Percentiles rank a stretch among this genome's conserved stretches.
These are phyloP conservation scores for Bilobella aurantiaca DNA, from an alignment of 1,140 invertebrate species.

Conservation along the genomic window DNA sequence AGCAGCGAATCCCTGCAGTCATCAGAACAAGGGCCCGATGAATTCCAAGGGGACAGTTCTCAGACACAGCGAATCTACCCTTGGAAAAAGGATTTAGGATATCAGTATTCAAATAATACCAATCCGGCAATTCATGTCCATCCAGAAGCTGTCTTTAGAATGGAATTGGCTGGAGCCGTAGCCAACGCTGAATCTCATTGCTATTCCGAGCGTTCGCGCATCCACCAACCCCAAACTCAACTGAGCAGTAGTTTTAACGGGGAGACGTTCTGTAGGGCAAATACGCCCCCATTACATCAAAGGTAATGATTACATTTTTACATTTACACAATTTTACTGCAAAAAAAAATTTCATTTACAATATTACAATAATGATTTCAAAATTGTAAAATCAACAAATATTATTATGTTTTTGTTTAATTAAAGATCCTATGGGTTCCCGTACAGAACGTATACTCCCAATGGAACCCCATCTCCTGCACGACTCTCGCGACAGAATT, in stretches of 20 bases:
- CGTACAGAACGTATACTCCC: constrained; percentile 41
- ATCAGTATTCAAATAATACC: background rate
- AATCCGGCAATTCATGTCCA: background rate
- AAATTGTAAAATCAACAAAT: background rate
- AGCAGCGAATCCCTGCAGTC: background rate
- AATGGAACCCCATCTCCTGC: constrained; percentile 35
- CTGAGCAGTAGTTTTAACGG: no score
- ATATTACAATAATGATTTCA: background rate
- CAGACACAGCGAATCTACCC: background rate
- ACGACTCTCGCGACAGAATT: constrained; percentile 48
- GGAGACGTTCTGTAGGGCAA: no score
- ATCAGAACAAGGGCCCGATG: background rate
- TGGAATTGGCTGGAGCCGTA: constrained; percentile 29
- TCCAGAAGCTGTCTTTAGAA: constrained; percentile 15
- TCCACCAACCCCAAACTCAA: no score
- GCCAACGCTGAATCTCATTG: constrained; percentile 25
- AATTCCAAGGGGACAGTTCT: background rate
- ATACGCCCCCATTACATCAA: no score
- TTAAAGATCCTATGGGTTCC: background rate
- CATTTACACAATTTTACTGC: no score
- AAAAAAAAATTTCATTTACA: no score
- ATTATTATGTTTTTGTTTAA: background rate
- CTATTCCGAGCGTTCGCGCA: no score
- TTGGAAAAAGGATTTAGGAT: background rate
- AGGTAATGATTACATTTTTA: no score